Conservation (phyloP, 2,888 invertebrate species). For the Hermodice carunculata region DNA sequence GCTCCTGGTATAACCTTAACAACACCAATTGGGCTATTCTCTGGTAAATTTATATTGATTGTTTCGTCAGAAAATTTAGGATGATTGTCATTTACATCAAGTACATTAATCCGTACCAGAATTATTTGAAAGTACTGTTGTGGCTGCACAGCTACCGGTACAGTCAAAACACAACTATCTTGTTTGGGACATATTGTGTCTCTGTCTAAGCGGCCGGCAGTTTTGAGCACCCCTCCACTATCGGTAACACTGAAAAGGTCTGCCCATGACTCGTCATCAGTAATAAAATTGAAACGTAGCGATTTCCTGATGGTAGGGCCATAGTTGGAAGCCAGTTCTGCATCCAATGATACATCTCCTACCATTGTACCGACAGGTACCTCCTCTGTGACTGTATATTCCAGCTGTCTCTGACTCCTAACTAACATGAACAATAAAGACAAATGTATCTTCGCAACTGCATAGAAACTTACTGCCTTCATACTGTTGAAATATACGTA, state of each 20-base stretch:
- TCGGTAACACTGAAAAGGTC: neutral
- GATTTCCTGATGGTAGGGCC: neutral
- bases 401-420: too few relatives aligned
- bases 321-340: neutral
- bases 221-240: neutral
- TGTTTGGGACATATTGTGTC: slow-evolving; percentile 4
- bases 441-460: too few relatives aligned
- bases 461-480: too few relatives aligned
- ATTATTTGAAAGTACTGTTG: slow-evolving; percentile 13
- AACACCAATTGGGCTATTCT: neutral
- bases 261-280: neutral
- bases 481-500: too few relatives aligned
- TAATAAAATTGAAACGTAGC: slow-evolving; percentile 14
- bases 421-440: too few relatives aligned
- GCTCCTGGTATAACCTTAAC: slow-evolving; percentile 6
- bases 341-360: slow-evolving; percentile 1
- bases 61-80: neutral
- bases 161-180: neutral
- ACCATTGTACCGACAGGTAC: neutral
- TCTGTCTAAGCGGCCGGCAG: slow-evolving; percentile 9
- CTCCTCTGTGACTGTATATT: slow-evolving; percentile 16
- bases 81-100: slow-evolving; percentile 15
- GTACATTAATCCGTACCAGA: neutral
- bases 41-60: too few relatives aligned
- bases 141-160: slow-evolving; percentile 10